Percentiles rank a stretch among this genome's conserved stretches.
Conservation (phyloP, 2,113 vertebrate species). For the Menidia beryllina region DNA sequence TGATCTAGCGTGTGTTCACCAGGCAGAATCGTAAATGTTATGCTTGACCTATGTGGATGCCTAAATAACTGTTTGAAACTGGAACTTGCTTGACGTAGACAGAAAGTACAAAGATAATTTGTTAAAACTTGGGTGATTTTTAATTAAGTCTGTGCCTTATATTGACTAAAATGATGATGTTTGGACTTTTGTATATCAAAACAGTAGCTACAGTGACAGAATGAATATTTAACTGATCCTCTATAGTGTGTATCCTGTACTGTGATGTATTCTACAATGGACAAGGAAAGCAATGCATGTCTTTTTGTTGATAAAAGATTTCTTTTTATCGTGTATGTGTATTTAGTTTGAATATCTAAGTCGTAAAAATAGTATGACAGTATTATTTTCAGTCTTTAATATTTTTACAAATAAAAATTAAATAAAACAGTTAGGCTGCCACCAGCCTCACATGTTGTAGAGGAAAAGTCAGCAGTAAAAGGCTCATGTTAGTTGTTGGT, state of each 20-base stretch:
- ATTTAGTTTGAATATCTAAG: not conserved
- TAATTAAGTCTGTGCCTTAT: not conserved
- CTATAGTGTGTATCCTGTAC: no score
- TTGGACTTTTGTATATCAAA: not conserved
- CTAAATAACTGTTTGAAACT: no score
- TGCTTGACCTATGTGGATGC: no score
- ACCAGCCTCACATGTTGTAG: not conserved
- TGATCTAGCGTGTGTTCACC: no score
- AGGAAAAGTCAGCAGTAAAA: not conserved
- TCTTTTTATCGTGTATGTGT: not conserved
- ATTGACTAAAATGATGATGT: not conserved
- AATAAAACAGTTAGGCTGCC: not conserved
- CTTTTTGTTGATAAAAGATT: not conserved
- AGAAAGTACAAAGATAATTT: no score
- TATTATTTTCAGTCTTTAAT: not conserved
- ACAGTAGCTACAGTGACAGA: not conserved
- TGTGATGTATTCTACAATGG: no score
- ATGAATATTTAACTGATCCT: no score
- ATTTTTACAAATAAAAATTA: not conserved
- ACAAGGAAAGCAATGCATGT: no score
- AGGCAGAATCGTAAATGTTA: no score
- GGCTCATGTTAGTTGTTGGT: not conserved
- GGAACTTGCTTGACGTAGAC: no score
- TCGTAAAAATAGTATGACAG: not conserved
- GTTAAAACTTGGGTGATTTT: no score